phyloP scores from a whole-genome alignment of 2,888 invertebrate genomes.

The Ceratothoa steindachneri region DNA sequence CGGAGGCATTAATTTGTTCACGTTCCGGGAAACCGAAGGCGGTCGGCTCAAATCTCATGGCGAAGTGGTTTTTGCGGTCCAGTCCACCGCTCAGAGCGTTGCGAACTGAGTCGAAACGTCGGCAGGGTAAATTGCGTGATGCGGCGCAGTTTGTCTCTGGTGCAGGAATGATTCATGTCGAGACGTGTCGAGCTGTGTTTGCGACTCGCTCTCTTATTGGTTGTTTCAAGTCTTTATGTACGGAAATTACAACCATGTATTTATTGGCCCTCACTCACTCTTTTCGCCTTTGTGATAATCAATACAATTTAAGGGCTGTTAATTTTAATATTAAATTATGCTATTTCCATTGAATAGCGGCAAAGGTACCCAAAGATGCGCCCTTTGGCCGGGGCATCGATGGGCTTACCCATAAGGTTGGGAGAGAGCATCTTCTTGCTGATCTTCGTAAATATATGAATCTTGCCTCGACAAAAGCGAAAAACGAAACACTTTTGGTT shows the following conservation, averaged over 20 bases:
- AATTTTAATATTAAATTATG: background rate
- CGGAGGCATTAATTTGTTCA: background rate
- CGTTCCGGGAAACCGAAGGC: too few species aligned
- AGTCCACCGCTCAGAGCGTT: background rate
- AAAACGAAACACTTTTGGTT: too few species aligned
- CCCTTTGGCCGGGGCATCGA: too few species aligned
- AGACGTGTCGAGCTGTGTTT: conserved; percentile 10
- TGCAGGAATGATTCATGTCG: conserved; percentile 3
- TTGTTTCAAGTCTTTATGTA: background rate
- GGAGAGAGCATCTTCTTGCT: too few species aligned
- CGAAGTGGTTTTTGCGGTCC: too few species aligned
- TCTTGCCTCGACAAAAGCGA: too few species aligned
- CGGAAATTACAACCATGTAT: background rate
- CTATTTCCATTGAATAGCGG: background rate
- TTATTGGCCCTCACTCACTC: background rate
- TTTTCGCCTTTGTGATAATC: background rate
- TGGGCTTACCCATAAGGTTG: too few species aligned
- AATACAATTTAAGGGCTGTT: background rate
- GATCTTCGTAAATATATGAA: too few species aligned
- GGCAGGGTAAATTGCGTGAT: background rate
- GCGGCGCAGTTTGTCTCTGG: background rate
- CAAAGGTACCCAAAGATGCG: too few species aligned
- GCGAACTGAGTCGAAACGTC: background rate
- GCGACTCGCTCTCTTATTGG: conserved; percentile 1
- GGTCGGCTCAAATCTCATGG: too few species aligned